These are phyloP conservation scores for Microcebus murinus DNA, from an alignment of 2,113 vertebrate genomes.

Conservation along the genomic window DNA sequence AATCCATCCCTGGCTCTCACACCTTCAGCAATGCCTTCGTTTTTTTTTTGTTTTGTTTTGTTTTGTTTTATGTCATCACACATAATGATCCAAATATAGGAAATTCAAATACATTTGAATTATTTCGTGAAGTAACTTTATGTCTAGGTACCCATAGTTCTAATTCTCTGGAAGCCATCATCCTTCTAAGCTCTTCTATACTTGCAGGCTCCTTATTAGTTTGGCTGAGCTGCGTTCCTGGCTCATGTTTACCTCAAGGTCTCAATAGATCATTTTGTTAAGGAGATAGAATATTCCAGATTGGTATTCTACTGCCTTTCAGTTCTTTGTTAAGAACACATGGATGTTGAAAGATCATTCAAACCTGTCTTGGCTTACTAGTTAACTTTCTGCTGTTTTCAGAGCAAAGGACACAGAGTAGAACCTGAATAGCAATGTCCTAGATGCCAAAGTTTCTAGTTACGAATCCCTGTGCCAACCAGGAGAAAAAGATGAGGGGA, in stretches of 20 bases:
- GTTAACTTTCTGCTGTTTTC: conserved; percentile 68
- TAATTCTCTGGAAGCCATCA: conserved; percentile 49
- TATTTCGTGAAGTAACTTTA: neutral
- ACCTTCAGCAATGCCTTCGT: too few relatives aligned
- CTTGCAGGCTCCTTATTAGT: too few relatives aligned
- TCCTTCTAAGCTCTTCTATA: neutral
- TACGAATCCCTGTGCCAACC: neutral
- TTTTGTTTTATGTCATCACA: too few relatives aligned
- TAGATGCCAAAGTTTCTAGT: neutral
- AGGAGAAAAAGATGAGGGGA: neutral
- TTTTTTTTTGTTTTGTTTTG: too few relatives aligned
- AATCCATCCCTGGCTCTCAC: too few relatives aligned
- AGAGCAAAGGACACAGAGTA: neutral
- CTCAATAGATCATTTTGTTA: neutral
- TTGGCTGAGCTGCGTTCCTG: too few relatives aligned
- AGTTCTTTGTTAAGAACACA: conserved; percentile 74
- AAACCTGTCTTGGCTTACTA: conserved; percentile 77
- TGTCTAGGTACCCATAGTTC: neutral
- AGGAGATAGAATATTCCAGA: conserved; percentile 69
- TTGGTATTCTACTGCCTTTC: conserved; percentile 81
- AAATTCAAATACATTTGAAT: neutral
- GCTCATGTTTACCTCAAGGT: too few relatives aligned
- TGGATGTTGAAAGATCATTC: conserved; percentile 81
- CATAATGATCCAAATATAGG: too few relatives aligned
- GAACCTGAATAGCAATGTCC: neutral